A percentile compares a stretch with the other conserved stretches of the same genome.
phyloP scores from a whole-genome alignment of 2,888 invertebrate species.

The Spodoptera picta region DNA sequence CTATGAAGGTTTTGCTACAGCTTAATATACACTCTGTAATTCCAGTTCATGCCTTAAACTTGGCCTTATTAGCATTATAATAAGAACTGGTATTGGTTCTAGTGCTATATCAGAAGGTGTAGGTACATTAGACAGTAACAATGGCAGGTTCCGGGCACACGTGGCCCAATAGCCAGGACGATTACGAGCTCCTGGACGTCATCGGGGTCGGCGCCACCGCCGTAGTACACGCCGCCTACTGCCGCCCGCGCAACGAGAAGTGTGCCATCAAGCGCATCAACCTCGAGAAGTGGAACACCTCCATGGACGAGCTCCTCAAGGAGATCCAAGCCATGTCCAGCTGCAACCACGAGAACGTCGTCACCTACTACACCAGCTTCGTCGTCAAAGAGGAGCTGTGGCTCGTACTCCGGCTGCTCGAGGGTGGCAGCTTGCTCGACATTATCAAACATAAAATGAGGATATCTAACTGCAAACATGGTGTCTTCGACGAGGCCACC shows the following conservation, averaged over 20 bases:
- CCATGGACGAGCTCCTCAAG: conserved; percentile 98
- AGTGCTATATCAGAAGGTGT: conserved; percentile 61
- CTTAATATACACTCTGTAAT: conserved; percentile 54
- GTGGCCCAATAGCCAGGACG: conserved; percentile 98
- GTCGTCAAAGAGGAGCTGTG: conserved; percentile 99
- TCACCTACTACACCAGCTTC: conserved; percentile 99
- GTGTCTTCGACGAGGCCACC: conserved; percentile 99
- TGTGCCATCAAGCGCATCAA: conserved; percentile 99
- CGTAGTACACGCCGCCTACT: conserved; percentile 98
- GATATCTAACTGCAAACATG: conserved; percentile 96
- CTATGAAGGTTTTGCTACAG: conserved; percentile 58
- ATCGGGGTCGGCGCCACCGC: conserved; percentile 99
- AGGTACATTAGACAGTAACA: conserved; percentile 38
- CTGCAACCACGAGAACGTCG: conserved; percentile 99
- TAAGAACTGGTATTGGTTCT: conserved; percentile 73
- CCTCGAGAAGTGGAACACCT: conserved; percentile 99
- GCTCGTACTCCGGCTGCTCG: conserved; percentile 98
- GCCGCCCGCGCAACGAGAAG: conserved; percentile 97
- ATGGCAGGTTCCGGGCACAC: conserved; percentile 82
- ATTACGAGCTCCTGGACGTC: conserved; percentile 97
- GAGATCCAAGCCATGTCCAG: conserved; percentile 99
- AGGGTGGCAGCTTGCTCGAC: conserved; percentile 96
- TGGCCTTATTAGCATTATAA: conserved; percentile 76
- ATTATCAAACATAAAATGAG: conserved; percentile 99
- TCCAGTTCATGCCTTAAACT: conserved; percentile 70